Evolutionary conservation across 1,140 invertebrate species (phyloP).

Genomic region (Melanaphis sacchari): DNA sequence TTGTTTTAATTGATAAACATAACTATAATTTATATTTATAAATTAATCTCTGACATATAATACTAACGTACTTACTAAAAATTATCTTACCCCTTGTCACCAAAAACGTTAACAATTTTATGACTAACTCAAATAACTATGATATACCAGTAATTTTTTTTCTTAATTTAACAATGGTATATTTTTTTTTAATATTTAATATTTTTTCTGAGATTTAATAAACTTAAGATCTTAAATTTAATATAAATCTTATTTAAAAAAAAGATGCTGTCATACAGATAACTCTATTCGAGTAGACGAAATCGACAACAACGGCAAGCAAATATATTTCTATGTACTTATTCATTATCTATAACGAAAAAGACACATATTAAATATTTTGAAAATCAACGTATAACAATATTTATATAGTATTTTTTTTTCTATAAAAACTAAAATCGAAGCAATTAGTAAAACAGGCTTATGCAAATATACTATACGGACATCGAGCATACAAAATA

Average conservation of each 20-base stretch:
- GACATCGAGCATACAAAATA: background rate
- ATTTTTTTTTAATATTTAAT: background rate
- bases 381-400: background rate
- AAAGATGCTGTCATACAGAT: background rate
- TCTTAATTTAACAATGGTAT: background rate
- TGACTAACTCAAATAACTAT: background rate
- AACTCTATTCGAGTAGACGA: background rate
- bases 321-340: background rate
- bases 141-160: no score
- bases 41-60: background rate
- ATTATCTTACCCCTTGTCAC: background rate
- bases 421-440: background rate
- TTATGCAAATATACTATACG: background rate
- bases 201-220: background rate
- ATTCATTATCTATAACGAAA: background rate
- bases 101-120: background rate
- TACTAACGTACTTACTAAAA: background rate
- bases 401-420: background rate
- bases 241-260: background rate
- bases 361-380: background rate
- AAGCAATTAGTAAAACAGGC: background rate
- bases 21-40: background rate
- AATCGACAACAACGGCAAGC: background rate
- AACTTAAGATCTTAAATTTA: background rate
- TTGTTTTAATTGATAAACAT: background rate